phyloP scores from a whole-genome alignment of 2,797 vertebrate genomes.

The Anas bahamensis region DNA sequence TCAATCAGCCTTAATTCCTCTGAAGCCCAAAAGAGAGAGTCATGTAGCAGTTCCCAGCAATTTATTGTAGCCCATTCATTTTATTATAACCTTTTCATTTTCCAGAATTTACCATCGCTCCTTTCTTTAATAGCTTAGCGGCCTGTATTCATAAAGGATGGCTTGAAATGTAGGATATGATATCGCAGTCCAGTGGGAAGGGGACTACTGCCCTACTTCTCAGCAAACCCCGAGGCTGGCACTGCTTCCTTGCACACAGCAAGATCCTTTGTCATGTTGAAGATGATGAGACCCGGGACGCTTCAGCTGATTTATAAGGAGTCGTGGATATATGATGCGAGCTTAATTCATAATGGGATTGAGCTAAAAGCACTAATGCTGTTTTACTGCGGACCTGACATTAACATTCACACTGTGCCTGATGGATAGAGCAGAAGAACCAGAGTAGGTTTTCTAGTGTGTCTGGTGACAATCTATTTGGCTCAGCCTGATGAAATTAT shows the following conservation, averaged over 20 bases:
- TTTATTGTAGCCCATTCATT: background rate
- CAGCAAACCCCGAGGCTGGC: background rate
- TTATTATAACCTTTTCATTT: background rate
- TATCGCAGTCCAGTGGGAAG: background rate
- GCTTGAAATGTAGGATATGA: background rate
- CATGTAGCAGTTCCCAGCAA: background rate
- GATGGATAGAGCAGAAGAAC: conserved; percentile 20
- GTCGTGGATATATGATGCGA: conserved; percentile 17
- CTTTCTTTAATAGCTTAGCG: background rate
- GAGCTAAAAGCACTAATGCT: conserved; percentile 47
- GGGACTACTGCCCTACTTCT: background rate
- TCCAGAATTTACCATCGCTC: background rate
- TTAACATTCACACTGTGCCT: conserved; percentile 19
- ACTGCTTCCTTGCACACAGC: background rate
- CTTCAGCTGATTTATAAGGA: conserved; percentile 45
- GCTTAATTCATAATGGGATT: conserved; percentile 43
- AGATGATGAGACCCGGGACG: background rate
- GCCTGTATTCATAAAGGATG: background rate
- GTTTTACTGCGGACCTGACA: conserved; percentile 43
- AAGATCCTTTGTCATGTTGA: conserved; percentile 2
- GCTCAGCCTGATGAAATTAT: conserved; percentile 14
- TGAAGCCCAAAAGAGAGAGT: background rate
- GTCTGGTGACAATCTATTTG: conserved; percentile 9
- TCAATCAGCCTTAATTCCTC: background rate
- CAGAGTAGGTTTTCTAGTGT: conserved; percentile 4